Conservation (phyloP, 2,113 vertebrate genomes). For the Myocastor coypus region DNA sequence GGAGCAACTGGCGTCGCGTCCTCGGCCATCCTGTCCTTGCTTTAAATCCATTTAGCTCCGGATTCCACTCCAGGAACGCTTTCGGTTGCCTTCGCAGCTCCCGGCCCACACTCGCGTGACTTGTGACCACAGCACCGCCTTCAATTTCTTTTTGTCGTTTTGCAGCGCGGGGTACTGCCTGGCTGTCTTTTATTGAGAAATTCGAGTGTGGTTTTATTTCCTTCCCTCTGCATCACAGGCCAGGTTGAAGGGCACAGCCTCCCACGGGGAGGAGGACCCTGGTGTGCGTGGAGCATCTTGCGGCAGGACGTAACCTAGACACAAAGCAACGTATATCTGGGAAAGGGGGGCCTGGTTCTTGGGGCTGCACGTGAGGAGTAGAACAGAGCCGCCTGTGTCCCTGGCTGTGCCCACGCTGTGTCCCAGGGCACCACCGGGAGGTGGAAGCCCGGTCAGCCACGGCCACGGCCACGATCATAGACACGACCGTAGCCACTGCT, state of each 20-base stretch:
- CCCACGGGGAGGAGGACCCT: slow-evolving; percentile 74
- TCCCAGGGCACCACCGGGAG: slow-evolving; percentile 55
- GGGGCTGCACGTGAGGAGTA: neutral
- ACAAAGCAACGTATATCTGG: slow-evolving; percentile 84
- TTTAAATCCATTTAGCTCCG: slow-evolving; percentile 36
- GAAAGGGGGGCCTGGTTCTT: slow-evolving; percentile 82
- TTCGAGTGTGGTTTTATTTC: slow-evolving; percentile 43
- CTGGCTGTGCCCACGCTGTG: slow-evolving; percentile 63
- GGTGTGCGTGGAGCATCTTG: slow-evolving; percentile 77
- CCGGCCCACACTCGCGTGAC: slow-evolving; percentile 26
- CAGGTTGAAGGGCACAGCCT: slow-evolving; percentile 72
- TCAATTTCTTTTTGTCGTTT: slow-evolving; percentile 38
- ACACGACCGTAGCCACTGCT: slow-evolving; percentile 36
- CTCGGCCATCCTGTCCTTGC: neutral
- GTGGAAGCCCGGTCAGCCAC: neutral
- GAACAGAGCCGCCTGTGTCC: slow-evolving; percentile 31
- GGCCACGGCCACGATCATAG: no score
- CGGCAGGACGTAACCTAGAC: slow-evolving; percentile 79
- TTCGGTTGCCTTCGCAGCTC: slow-evolving; percentile 31
- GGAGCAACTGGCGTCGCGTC: neutral
- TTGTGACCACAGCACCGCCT: neutral
- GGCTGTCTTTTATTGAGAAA: slow-evolving; percentile 56
- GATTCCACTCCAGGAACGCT: slow-evolving; percentile 52
- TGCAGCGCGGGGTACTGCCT: slow-evolving; percentile 41
- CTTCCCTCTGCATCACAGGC: slow-evolving; percentile 51